Evolutionary conservation across 92 coral and sea anemone species (phyloP).

Genomic region (Paragorgia papillata): DNA sequence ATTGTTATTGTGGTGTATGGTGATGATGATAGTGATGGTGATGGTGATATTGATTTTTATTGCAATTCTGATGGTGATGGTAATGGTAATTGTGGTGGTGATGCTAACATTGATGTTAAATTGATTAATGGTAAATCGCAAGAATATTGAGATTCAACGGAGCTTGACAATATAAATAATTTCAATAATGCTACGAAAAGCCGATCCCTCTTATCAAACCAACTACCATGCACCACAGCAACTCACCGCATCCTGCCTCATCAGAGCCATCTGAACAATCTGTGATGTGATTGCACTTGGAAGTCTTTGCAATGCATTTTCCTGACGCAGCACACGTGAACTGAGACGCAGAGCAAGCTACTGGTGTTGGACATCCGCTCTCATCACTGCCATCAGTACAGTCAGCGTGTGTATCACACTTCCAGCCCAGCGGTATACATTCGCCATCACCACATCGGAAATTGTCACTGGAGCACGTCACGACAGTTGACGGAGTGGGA

Average conservation of each 20-base stretch:
- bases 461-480: conserved; percentile 7
- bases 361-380: conserved; percentile 44
- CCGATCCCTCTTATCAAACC: no score
- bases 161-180: no score
- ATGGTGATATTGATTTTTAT: no score
- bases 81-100: no score
- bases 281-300: conserved; percentile 64
- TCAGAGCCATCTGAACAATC: conserved; percentile 79
- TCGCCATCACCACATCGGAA: conserved; percentile 42
- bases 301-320: conserved; percentile 59
- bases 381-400: conserved; percentile 64
- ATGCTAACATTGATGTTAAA: no score
- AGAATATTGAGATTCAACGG: no score
- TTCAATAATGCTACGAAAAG: no score
- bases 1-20: no score
- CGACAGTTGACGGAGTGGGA: neutral
- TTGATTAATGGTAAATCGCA: no score
- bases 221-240: no score
- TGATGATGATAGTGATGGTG: no score
- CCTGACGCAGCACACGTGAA: conserved; percentile 66
- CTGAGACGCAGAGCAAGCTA: conserved; percentile 52
- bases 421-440: conserved; percentile 61
- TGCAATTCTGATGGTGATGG: no score
- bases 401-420: conserved; percentile 65
- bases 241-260: conserved; percentile 68